Evolutionary conservation across 2,113 vertebrate genomes (phyloP), one percentile per base, ranked within the genome.

Genomic region (Ancistrus triradiatus): DNA sequence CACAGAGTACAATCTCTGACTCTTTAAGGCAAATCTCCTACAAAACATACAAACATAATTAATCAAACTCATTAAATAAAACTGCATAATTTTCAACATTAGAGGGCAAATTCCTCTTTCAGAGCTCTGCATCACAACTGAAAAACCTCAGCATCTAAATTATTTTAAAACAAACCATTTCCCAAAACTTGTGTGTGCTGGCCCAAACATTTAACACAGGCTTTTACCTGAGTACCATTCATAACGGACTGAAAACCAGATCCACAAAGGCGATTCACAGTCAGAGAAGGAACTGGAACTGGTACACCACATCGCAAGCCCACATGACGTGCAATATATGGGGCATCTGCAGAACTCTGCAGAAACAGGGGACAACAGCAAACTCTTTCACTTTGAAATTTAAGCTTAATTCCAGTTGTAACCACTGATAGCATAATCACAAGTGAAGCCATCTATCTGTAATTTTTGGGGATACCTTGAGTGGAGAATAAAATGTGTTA

Each of bases 201-300:
- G 33, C 19, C 40, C 53, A 1, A 19, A 35, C 1, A 3, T 0
- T 33, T 7, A 6, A 35, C 5, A 9, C 47, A 7, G 8, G 6
- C 1, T 47, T 37, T 35, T 91, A 96, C 96, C 76, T 99, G 96
- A 66, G 93, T 89, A 6, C 95, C 95, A 6, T 22, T 96, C 74
- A 91, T 85, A 48, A 99, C 87, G 59, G 96, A 87, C 63, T 99
- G 96, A 84, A 99, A 99, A 19, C 96, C 96, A 47, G 96, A 99
- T 28, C 96, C 96, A 72, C 96, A 99, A 17, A 98, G 90, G 2
- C 96, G 89, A 73, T 98, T 98, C 35, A 98, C 71, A 1, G 93
- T 94, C 68, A 98, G 85, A 38, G 93, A 93, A 1, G 94, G 92
- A 2, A 79, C 83, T 1, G 91, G 81, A 43, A 89, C 22, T 0